Percentiles rank a stretch among this genome's conserved stretches.
Evolutionary conservation across 2,888 invertebrate genomes (phyloP).

Genomic region (Drosophila pegasa): DNA sequence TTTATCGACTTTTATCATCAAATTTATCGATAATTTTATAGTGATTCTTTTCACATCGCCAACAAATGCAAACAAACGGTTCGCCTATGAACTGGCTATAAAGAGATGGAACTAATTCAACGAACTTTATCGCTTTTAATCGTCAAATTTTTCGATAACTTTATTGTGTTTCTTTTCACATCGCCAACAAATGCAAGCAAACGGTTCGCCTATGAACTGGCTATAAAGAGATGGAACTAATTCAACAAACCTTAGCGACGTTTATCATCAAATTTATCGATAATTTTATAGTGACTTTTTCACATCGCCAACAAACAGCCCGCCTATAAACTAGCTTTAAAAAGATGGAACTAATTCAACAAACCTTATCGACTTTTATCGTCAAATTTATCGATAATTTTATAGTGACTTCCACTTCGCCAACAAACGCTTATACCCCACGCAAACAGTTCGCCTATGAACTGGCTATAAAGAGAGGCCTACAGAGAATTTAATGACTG

Average conservation of each 20-base stretch:
- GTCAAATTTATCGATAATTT: constrained; percentile 1
- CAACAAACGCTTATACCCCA: neutral
- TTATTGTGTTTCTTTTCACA: too few relatives aligned
- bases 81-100: too few relatives aligned
- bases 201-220: neutral
- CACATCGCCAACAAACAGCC: too few relatives aligned
- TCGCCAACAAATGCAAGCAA: neutral
- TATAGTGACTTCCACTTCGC: too few relatives aligned
- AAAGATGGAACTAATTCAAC: too few relatives aligned
- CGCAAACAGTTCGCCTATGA: neutral
- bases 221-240: constrained; percentile 10
- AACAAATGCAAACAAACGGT: too few relatives aligned
- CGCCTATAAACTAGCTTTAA: too few relatives aligned
- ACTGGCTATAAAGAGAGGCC: constrained; percentile 31
- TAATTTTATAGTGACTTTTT: neutral
- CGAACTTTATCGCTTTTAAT: neutral
- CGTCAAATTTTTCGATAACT: constrained; percentile 2
- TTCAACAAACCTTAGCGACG: neutral
- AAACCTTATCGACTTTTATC: neutral
- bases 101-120: too few relatives aligned
- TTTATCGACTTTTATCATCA: neutral
- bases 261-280: neutral
- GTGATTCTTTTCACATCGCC: too few relatives aligned
- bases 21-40: neutral
- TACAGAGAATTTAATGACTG: constrained; percentile 34